Evolutionary conservation across 2,888 invertebrate species (phyloP).

Genomic region (Monopis laevigella): DNA sequence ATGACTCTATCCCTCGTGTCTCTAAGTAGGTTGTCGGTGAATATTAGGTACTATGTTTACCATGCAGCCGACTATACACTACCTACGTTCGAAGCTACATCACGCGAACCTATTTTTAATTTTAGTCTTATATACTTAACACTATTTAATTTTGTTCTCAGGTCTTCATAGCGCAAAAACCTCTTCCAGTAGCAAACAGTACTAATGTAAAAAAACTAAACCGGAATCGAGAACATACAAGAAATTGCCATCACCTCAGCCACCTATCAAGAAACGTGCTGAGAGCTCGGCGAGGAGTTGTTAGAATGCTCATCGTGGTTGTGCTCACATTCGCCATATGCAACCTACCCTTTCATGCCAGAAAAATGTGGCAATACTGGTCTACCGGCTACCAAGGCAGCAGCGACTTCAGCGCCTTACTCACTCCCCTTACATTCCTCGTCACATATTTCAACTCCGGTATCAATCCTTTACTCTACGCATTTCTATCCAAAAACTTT

Average conservation of each 20-base stretch:
- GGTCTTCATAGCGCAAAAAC: slow-evolving; percentile 38
- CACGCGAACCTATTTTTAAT: too few species aligned
- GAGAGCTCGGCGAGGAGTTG: slow-evolving; percentile 83
- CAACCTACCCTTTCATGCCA: slow-evolving; percentile 88
- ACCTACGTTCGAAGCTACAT: too few species aligned
- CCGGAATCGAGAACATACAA: slow-evolving; percentile 43
- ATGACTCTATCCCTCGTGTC: too few species aligned
- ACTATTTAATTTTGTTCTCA: slow-evolving; percentile 21
- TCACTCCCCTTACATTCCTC: slow-evolving; percentile 88
- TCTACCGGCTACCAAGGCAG: slow-evolving; percentile 74
- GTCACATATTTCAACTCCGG: slow-evolving; percentile 91
- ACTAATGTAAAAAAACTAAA: slow-evolving; percentile 41
- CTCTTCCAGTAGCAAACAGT: slow-evolving; percentile 33
- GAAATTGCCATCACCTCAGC: slow-evolving; percentile 71
- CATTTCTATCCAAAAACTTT: slow-evolving; percentile 84
- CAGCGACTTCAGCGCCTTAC: slow-evolving; percentile 77
- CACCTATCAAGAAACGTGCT: slow-evolving; percentile 80
- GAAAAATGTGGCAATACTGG: slow-evolving; percentile 91
- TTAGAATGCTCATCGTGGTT: slow-evolving; percentile 88
- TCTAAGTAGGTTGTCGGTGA: too few species aligned
- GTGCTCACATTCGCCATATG: slow-evolving; percentile 90
- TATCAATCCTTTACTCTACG: slow-evolving; percentile 90
- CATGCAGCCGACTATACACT: too few species aligned
- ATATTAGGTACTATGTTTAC: too few species aligned
- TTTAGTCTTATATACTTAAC: neutral